Conservation (phyloP, 64 coral and sea anemone genomes). For the Cladopsammia gracilis region DNA sequence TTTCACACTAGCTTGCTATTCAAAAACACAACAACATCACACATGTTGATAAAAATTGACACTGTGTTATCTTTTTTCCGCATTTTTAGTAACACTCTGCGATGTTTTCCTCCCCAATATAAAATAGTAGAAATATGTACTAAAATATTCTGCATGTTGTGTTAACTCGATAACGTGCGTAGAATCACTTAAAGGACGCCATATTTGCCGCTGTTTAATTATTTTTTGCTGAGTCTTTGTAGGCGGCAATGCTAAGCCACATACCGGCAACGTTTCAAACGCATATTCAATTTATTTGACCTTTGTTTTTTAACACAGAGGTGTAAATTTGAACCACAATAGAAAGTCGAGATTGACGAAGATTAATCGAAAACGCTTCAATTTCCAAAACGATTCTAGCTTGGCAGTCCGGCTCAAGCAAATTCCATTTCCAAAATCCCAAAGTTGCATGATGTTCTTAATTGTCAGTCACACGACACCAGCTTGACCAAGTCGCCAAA, state of each 20-base stretch:
- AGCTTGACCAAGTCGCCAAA: too few relatives aligned
- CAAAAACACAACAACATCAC: conserved; percentile 14
- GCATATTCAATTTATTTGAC: conserved; percentile 82
- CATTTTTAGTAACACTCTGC: conserved; percentile 15
- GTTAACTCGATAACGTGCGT: not conserved
- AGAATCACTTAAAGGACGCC: not conserved
- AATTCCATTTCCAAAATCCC: conserved; percentile 53
- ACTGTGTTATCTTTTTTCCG: not conserved
- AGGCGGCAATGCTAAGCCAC: not conserved
- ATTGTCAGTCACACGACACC: not conserved
- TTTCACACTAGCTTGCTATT: conserved; percentile 32
- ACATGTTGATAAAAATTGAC: not conserved
- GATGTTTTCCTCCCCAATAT: not conserved
- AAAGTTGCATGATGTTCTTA: conserved; percentile 19
- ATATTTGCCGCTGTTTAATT: conserved; percentile 1
- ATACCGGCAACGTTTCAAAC: conserved; percentile 44
- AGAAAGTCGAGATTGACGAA: conserved; percentile 64
- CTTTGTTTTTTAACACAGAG: conserved; percentile 84
- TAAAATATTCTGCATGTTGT: not conserved
- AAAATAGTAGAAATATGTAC: too few relatives aligned
- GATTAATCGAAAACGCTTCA: conserved; percentile 57
- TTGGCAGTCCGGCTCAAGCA: conserved; percentile 1
- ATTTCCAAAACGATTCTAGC: not conserved
- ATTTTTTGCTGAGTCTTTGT: conserved; percentile 1
- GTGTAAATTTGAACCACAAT: conserved; percentile 90